These are phyloP conservation scores for Hydrolagus colliei DNA, from an alignment of 2,797 vertebrate genomes.

Conservation along the genomic window DNA sequence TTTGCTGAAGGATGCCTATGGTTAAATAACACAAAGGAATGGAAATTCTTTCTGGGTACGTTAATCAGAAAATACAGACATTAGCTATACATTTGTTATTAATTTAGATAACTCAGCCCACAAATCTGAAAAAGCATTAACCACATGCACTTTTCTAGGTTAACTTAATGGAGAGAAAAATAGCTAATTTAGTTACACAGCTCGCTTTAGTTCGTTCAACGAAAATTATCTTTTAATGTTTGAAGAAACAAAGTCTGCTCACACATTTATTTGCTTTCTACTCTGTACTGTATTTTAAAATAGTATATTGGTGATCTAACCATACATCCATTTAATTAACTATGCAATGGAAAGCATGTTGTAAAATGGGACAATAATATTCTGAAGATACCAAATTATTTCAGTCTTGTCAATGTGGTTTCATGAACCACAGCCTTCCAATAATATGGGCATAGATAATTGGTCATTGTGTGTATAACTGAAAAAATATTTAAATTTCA, in stretches of 20 bases:
- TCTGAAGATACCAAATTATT: not conserved
- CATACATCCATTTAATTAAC: not conserved
- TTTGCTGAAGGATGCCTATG: not conserved
- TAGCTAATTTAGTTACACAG: not conserved
- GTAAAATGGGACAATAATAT: not conserved
- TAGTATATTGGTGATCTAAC: not conserved
- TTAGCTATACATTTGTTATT: not conserved
- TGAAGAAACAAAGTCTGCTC: not conserved
- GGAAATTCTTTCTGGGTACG: not conserved
- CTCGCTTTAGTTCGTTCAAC: not conserved
- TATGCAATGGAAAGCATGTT: not conserved
- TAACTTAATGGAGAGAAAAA: not conserved
- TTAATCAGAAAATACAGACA: not conserved
- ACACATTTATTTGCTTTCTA: not conserved
- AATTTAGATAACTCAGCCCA: not conserved
- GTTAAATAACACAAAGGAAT: not conserved
- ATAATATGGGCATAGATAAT: not conserved
- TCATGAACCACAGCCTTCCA: not conserved
- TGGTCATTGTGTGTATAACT: not conserved
- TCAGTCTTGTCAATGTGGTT: not conserved
- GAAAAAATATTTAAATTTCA: not conserved
- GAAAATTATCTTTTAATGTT: not conserved
- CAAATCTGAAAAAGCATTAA: not conserved
- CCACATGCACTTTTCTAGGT: not conserved
- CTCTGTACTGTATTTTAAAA: not conserved